Base-by-base conservation (phyloP, 2,888 invertebrate species). In the Idaea straminata region DNA sequence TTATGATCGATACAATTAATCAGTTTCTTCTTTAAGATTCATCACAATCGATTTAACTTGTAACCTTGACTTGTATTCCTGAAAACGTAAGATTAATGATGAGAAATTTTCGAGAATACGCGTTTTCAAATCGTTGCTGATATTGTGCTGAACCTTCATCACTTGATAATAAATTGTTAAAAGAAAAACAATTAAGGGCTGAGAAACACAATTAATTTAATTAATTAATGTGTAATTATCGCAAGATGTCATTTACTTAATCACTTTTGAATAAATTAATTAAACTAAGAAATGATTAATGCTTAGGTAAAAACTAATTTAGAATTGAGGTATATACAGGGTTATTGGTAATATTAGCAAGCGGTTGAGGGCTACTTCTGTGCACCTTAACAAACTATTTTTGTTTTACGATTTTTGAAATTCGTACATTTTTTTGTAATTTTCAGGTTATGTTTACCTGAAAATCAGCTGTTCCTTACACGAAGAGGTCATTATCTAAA, bases 151-250 rank as follows among this genome's bases (percentile, higher is more conserved):
- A 65, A 59, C 66, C 61, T 66, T 57, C 38, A 61, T 47, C 47
- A 7, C 47, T 4, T 47, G 35, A 59, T 61, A 57, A 68, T 66
- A 68, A 68, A 68, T 69, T 64, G 65, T 47, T 47, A 36, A 62
- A 57, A 59, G 62, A 66, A 62, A 63, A 63, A 69, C 64, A 59
- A 35, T 5, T 15, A 36, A 7, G 47, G 47, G 6, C 10, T 10
- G 10, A 13, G 47, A 47, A 47, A 47, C 7, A 10, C 47, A 47
- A 47, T 47, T 47, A 47, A 47, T 47, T 47, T 47, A 47, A 47
- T 5, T 47, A 47, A 47, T 47, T 47, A 47, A 47, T 47, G 47
- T 47, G 47, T 47, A 47, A 47, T 47, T 7, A 47, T 13, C 47
- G 47, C 47, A 47, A 47, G 6, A 47, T 10, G 10, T 47, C 47